phyloP scores from a whole-genome alignment of 2,888 invertebrate species.

The Blastobasis adustella region DNA sequence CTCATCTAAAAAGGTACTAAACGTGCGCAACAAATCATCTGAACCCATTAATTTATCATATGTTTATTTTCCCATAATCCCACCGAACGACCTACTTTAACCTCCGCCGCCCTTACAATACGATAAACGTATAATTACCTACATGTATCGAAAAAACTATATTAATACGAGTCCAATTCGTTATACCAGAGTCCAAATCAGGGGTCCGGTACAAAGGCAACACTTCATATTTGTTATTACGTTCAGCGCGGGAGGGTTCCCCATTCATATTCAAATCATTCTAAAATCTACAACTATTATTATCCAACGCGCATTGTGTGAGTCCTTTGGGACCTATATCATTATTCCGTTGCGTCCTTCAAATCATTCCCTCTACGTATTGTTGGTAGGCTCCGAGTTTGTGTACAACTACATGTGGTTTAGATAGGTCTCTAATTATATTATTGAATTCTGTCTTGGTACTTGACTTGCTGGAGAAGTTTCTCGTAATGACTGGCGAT shows the following conservation, averaged over 20 bases:
- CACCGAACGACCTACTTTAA: no score
- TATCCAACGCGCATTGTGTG: conserved; percentile 62
- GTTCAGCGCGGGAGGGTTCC: conserved; percentile 64
- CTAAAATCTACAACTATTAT: conserved; percentile 75
- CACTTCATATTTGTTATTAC: conserved; percentile 74
- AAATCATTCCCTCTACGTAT: conserved; percentile 62
- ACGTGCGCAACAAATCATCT: no score
- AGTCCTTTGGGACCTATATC: conserved; percentile 69
- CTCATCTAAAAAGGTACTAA: no score
- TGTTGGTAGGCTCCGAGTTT: conserved; percentile 21
- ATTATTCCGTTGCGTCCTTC: conserved; percentile 63
- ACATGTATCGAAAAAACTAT: conserved; percentile 33
- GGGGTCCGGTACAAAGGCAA: conserved; percentile 59
- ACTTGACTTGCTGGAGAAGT: no score
- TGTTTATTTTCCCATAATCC: no score
- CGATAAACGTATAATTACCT: no score
- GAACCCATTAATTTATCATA: no score
- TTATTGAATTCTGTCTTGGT: no score
- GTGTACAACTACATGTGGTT: no score
- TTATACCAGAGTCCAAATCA: conserved; percentile 62
- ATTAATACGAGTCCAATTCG: conserved; percentile 53
- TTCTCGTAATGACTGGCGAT: no score
- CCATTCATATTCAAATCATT: conserved; percentile 73
- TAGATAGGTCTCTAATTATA: no score
- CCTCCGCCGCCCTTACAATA: no score